phyloP scores from a whole-genome alignment of 2,113 vertebrate genomes.

The Callionymus lyra region DNA sequence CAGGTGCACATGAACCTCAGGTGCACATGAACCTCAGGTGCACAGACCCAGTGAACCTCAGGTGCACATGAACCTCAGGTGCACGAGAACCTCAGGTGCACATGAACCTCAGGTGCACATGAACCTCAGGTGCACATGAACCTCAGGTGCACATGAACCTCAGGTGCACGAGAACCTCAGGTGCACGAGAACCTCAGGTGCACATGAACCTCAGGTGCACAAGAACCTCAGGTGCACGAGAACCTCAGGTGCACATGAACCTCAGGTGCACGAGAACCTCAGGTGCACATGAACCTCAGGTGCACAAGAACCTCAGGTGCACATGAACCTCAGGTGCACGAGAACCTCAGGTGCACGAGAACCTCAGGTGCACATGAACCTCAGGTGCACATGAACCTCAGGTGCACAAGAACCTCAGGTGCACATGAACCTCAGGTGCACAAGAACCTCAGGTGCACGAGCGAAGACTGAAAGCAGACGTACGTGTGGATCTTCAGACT shows the following conservation, averaged over 20 bases:
- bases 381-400: not conserved
- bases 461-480: constrained; percentile 25
- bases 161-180: constrained; percentile 1
- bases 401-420: constrained; percentile 3
- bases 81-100: not conserved
- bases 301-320: not conserved
- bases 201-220: not conserved
- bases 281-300: too few relatives aligned
- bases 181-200: constrained; percentile 1
- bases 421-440: not conserved
- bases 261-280: not conserved
- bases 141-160: not conserved
- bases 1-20: too few relatives aligned
- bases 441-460: constrained; percentile 10
- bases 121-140: constrained; percentile 7
- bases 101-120: not conserved
- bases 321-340: not conserved
- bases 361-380: not conserved
- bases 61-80: constrained; percentile 4
- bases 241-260: not conserved
- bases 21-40: constrained; percentile 3
- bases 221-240: constrained; percentile 4
- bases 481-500: constrained; percentile 13
- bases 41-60: too few relatives aligned
- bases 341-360: constrained; percentile 4